Conservation (phyloP, 1,140 invertebrate species). For the Lethrus apterus region DNA sequence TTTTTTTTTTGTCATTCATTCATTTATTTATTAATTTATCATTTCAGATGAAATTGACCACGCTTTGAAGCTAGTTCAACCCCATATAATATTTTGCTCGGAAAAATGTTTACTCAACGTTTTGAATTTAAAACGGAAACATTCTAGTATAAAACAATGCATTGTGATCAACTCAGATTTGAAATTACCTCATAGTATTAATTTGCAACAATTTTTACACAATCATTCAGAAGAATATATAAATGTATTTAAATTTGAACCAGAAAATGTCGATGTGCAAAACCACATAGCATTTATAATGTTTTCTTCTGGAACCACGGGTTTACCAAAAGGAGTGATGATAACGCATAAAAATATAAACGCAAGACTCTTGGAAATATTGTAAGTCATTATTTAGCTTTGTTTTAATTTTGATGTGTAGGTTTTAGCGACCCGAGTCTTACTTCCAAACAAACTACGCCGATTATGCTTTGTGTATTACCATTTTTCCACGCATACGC, state of each 20-base stretch:
- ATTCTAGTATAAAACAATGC: constrained; percentile 24
- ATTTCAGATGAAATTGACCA: constrained; percentile 47
- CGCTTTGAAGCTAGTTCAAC: constrained; percentile 44
- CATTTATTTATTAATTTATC: background rate
- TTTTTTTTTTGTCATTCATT: no score
- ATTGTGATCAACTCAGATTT: constrained; percentile 20
- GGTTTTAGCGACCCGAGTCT: no score
- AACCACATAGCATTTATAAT: constrained; percentile 38
- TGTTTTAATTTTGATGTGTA: no score
- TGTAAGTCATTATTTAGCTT: no score
- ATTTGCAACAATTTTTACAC: background rate
- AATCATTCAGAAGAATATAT: background rate
- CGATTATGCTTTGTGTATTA: background rate
- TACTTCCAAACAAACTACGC: no score
- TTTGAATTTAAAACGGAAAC: constrained; percentile 18
- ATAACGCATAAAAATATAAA: constrained; percentile 52
- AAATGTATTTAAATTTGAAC: constrained; percentile 15
- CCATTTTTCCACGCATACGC: constrained; percentile 10
- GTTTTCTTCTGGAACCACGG: constrained; percentile 61
- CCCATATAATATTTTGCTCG: constrained; percentile 43
- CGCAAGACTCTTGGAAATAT: background rate
- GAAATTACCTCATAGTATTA: background rate
- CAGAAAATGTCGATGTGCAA: constrained; percentile 15
- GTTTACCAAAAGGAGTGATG: constrained; percentile 71
- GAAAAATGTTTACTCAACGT: constrained; percentile 24